Base-by-base conservation (phyloP, 2,888 invertebrate genomes). In the Amblyjoppa proteus region DNA sequence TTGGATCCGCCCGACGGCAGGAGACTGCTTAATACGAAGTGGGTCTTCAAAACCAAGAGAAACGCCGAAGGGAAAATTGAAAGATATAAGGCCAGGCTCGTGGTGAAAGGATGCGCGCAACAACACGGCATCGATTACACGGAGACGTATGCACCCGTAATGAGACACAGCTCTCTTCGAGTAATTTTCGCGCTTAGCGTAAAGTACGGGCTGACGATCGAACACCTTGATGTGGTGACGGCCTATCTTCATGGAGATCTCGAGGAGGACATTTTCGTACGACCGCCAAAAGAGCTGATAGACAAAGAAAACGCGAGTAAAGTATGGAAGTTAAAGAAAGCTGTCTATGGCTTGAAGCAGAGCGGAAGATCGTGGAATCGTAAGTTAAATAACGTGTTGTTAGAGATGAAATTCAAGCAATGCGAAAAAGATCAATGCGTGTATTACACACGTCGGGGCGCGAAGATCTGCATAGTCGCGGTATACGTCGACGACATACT, bases 61-160 rank as follows among this genome's bases (percentile, higher is more conserved):
- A 49, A 66, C 25, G 28, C n/a, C 16, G 53, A 68, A 2, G 41
- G 74, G n/a, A 28, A 41, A 6, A 49, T 68, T n/a, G 66, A 56
- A 34, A 11, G 85, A 71, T 69, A 53, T 16, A 70, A 88, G 87
- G 84, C 90, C 86, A 70, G 90, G 34, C 79, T 90, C 2, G 90
- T 90, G 0, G 88, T 88, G 2, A 90, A 90, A 88, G 90, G 90
- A 7, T 91, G 83, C 66, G 61, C 78, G 7, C 90, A 92, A 69
- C 83, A 73, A 53, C n/a, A 64, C 2, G 88, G 87, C 4, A 76
- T 87, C 16, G 88, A 90, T 66, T 89, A 88, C 58, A 74, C 41
- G 9, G 83, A 88, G 73, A 87, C 88, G 9, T 90, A 86, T 86
- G 68, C 89, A 66, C 89, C 88, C 5, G 88, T 89, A 0, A 87